These are phyloP conservation scores for Tethya wilhelma DNA, from an alignment of 37 sponge, comb jelly and placozoan genomes.

Conservation along the genomic window DNA sequence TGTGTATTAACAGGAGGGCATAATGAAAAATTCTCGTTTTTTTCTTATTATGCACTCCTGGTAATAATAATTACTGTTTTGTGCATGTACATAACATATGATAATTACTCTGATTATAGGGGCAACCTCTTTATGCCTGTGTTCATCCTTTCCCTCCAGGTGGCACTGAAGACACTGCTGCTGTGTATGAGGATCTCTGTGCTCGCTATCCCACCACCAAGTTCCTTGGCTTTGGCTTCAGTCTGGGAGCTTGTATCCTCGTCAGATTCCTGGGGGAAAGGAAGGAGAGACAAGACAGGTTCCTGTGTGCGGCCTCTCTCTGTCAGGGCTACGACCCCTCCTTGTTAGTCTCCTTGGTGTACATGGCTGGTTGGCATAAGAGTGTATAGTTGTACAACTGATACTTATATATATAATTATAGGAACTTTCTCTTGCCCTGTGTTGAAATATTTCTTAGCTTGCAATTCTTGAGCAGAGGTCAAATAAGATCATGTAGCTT, in stretches of 20 bases:
- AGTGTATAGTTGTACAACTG: background rate
- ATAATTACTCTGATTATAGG: too few species aligned
- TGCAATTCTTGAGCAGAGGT: too few species aligned
- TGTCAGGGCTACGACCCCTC: conserved; percentile 93
- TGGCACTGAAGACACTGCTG: conserved; percentile 83
- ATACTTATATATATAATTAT: background rate
- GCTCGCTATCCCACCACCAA: conserved; percentile 35
- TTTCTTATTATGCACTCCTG: too few species aligned
- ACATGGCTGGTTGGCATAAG: background rate
- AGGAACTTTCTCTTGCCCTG: background rate
- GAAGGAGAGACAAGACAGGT: conserved; percentile 62
- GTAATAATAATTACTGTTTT: too few species aligned
- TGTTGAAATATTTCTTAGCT: too few species aligned
- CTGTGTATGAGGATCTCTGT: conserved; percentile 61
- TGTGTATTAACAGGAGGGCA: too few species aligned
- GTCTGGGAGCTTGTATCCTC: conserved; percentile 86
- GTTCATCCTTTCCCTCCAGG: conserved; percentile 41
- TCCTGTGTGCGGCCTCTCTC: conserved; percentile 81
- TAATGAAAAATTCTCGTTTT: too few species aligned
- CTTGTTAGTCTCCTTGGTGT: conserved; percentile 37
- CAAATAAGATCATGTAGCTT: too few species aligned
- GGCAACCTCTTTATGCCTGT: background rate
- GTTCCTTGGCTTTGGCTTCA: conserved; percentile 81
- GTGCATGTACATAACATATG: too few species aligned
- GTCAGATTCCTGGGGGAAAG: conserved; percentile 87